A percentile compares a stretch with the other conserved stretches of the same genome.
Conservation (phyloP, 2,888 invertebrate species). For the Vandiemenella viatica region DNA sequence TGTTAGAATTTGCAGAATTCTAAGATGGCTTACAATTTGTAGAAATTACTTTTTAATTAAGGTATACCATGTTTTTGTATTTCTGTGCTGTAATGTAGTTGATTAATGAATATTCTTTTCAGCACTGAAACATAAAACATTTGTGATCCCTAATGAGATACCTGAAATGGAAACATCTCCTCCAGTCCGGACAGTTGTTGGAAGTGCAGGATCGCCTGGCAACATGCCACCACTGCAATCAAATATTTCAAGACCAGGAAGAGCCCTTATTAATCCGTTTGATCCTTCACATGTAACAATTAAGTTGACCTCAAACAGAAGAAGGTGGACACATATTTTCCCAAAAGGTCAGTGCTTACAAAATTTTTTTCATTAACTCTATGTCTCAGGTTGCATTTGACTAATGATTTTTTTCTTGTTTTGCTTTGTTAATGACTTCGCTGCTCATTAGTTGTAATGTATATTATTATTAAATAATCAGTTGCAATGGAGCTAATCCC, state of each 20-base stretch:
- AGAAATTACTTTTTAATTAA: background rate
- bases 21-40: background rate
- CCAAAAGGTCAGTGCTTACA: slow-evolving; percentile 69
- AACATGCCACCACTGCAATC: slow-evolving; percentile 20
- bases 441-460: no score
- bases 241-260: slow-evolving; percentile 44
- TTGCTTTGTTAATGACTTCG: no score
- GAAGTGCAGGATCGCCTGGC: slow-evolving; percentile 38
- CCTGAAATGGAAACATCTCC: slow-evolving; percentile 37
- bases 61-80: no score
- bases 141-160: slow-evolving; percentile 21
- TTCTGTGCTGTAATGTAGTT: no score
- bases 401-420: no score
- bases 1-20: no score
- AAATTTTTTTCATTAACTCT: no score
- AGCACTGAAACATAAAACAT: slow-evolving; percentile 18
- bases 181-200: slow-evolving; percentile 37
- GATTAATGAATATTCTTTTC: slow-evolving; percentile 2
- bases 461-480: no score
- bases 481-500: no score
- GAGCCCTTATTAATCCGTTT: slow-evolving; percentile 91
- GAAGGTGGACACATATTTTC: slow-evolving; percentile 98
- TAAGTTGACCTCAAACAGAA: slow-evolving; percentile 83
- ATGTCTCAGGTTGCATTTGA: no score
- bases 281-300: slow-evolving; percentile 95